phyloP scores from a whole-genome alignment of 2,797 vertebrate species.

The Austrolebias charrua region DNA sequence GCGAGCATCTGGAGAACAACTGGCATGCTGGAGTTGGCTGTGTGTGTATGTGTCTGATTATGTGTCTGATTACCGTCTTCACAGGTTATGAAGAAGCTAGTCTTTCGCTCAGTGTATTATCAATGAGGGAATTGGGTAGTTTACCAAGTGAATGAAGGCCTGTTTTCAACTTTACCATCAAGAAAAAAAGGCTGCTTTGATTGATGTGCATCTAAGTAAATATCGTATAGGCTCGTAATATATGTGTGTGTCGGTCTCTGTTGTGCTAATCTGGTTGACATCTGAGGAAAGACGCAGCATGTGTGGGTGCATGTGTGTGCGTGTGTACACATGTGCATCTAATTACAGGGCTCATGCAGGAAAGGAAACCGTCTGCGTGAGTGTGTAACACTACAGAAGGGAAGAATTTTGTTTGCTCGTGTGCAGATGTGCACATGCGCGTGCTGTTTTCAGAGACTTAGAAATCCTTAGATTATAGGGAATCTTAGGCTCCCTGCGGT shows the following conservation, averaged over 20 bases:
- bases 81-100: not conserved
- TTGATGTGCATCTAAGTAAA: conserved; percentile 22
- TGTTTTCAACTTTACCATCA: conserved; percentile 21
- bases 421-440: conserved; percentile 16
- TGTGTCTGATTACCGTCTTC: not conserved
- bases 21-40: conserved; percentile 22
- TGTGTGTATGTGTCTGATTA: not conserved
- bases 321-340: conserved; percentile 18
- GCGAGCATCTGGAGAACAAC: conserved; percentile 65
- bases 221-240: conserved; percentile 20
- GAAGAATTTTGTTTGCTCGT: conserved; percentile 26
- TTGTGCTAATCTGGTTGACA: conserved; percentile 40
- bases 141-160: not conserved
- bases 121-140: not conserved
- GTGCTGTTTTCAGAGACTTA: conserved; percentile 6
- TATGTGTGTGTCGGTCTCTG: conserved; percentile 26
- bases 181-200: conserved; percentile 9
- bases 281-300: conserved; percentile 29
- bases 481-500: conserved; percentile 15
- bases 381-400: conserved; percentile 3
- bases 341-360: conserved; percentile 47
- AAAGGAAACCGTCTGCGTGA: conserved; percentile 31
- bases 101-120: not conserved
- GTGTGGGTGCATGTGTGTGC: conserved; percentile 13
- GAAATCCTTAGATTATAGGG: conserved; percentile 47